phyloP scores from a whole-genome alignment of 2,888 invertebrate species.

The Stenurella melanura region DNA sequence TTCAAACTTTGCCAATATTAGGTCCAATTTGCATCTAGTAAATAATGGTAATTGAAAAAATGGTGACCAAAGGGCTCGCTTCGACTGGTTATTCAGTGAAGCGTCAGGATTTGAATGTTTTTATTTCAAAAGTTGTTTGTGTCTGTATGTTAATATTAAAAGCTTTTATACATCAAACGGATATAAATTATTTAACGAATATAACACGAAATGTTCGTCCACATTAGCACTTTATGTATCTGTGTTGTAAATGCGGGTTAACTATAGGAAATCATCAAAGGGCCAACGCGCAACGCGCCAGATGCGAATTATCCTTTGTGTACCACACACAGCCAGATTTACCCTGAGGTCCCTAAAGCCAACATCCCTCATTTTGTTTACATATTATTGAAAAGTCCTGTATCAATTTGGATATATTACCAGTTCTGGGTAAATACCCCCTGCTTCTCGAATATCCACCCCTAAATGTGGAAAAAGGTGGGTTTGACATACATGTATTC shows the following conservation, averaged over 20 bases:
- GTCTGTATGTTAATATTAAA: constrained; percentile 52
- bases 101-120: constrained; percentile 25
- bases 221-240: constrained; percentile 68
- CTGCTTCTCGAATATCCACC: constrained; percentile 9
- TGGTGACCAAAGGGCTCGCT: constrained; percentile 6
- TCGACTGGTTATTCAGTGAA: constrained; percentile 14
- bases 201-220: constrained; percentile 64
- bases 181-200: constrained; percentile 69
- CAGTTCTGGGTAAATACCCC: constrained; percentile 41
- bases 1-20: too few relatives aligned
- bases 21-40: too few relatives aligned
- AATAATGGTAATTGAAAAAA: background rate
- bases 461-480: background rate
- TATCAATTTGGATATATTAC: constrained; percentile 66
- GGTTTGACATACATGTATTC: background rate
- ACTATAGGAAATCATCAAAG: constrained; percentile 69
- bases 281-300: constrained; percentile 66
- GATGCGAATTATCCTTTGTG: constrained; percentile 71
- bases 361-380: constrained; percentile 65
- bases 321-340: constrained; percentile 63
- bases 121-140: constrained; percentile 42
- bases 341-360: constrained; percentile 55
- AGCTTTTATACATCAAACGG: constrained; percentile 62
- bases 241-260: constrained; percentile 66
- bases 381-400: constrained; percentile 66